A percentile compares a stretch with the other conserved stretches of the same genome.
These are phyloP conservation scores for Rhinopomastus cyanomelas DNA, from an alignment of 2,113 vertebrate genomes.

Conservation along the genomic window DNA sequence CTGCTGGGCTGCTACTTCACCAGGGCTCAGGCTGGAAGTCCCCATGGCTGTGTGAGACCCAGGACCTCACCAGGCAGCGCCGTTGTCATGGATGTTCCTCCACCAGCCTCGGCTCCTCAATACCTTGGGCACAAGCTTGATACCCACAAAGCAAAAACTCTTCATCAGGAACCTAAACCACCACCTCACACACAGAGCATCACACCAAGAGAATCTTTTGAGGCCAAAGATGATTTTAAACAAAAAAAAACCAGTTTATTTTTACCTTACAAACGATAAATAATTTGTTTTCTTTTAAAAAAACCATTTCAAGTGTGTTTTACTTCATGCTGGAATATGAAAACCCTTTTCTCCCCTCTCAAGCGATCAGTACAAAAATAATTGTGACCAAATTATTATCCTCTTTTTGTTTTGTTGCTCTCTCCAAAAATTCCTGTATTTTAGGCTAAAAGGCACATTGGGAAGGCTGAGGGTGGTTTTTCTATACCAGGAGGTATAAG, in stretches of 20 bases:
- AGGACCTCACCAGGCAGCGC: rapidly evolving
- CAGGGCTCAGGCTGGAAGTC: neutral
- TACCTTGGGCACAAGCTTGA: neutral
- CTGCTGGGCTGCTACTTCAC: neutral
- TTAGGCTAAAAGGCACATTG: slow-evolving; percentile 68
- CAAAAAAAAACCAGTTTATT: slow-evolving; percentile 76
- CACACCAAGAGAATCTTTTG: neutral
- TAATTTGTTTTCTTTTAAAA: slow-evolving; percentile 64
- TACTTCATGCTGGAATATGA: slow-evolving; percentile 68
- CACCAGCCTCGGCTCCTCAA: rapidly evolving
- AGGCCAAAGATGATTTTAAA: neutral
- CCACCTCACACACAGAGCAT: neutral
- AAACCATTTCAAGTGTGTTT: slow-evolving; percentile 72
- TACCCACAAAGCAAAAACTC: neutral
- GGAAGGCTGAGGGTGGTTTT: too few relatives aligned
- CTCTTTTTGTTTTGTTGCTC: neutral
- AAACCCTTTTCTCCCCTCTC: slow-evolving; percentile 31
- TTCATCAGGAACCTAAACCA: neutral
- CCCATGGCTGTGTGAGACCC: neutral
- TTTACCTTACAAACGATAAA: slow-evolving; percentile 81
- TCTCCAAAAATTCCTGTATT: neutral
- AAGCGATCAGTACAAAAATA: slow-evolving; percentile 62
- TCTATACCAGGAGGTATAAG: neutral
- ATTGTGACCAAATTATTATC: neutral
- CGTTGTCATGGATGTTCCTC: neutral